phyloP scores from a whole-genome alignment of 1,140 invertebrate genomes.

The Drosophila tsacasi region DNA sequence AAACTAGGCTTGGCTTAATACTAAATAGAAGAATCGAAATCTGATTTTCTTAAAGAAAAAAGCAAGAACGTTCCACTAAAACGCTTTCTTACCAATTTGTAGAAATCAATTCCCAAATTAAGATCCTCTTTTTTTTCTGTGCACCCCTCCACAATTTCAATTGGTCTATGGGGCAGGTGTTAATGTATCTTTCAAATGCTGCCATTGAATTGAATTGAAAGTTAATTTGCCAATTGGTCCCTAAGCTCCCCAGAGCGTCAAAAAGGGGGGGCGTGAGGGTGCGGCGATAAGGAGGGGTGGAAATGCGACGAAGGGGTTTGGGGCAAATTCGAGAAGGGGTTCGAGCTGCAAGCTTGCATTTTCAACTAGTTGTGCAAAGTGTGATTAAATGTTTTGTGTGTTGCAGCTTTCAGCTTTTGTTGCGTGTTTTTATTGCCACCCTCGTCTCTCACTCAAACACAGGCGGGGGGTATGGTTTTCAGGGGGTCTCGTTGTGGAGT shows the following conservation, averaged over 20 bases:
- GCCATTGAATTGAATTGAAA: constrained; percentile 78
- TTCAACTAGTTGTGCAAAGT: constrained; percentile 73
- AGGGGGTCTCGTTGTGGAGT: constrained; percentile 15
- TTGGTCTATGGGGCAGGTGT: constrained; percentile 73
- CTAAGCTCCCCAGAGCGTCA: constrained; percentile 26
- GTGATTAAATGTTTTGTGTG: constrained; percentile 78
- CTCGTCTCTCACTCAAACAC: constrained; percentile 25
- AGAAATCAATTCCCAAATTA: not conserved
- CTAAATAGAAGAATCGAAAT: no score
- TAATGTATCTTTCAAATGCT: constrained; percentile 77
- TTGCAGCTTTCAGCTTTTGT: constrained; percentile 75
- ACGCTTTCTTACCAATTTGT: not conserved
- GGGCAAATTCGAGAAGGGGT: not conserved
- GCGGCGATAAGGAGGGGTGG: not conserved
- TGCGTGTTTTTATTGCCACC: constrained; percentile 79
- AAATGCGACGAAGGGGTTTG: not conserved
- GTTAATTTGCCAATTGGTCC: constrained; percentile 78
- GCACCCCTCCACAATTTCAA: constrained; percentile 45
- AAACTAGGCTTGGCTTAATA: no score
- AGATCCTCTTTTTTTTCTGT: not conserved
- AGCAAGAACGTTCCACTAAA: no score
- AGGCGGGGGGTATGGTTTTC: constrained; percentile 9
- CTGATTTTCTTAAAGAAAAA: no score
- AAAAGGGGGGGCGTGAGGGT: not conserved
- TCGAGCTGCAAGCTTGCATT: constrained; percentile 56